A percentile compares a stretch with the other conserved stretches of the same genome.
Conservation (phyloP, 2,113 vertebrate species). For the Heptranchias perlo region DNA sequence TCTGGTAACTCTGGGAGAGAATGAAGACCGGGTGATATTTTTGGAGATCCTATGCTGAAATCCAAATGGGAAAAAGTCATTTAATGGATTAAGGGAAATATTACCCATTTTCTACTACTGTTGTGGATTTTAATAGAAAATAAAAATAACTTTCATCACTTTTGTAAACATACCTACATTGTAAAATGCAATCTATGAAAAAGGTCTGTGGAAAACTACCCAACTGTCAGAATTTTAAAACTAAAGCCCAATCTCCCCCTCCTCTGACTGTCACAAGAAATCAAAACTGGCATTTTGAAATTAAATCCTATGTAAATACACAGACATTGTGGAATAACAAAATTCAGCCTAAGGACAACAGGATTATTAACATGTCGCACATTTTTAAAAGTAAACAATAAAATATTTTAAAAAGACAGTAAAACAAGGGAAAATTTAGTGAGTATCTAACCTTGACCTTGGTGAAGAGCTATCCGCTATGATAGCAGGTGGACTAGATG, state of each 20-base stretch:
- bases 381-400: neutral
- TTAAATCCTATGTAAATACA: neutral
- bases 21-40: neutral
- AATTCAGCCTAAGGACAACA: neutral
- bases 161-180: neutral
- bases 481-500: neutral
- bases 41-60: slow-evolving; percentile 25
- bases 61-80: neutral
- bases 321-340: neutral
- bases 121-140: neutral
- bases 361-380: neutral
- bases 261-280: neutral
- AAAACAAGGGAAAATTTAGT: neutral
- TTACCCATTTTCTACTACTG: neutral
- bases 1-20: slow-evolving; percentile 32
- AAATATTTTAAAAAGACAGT: neutral
- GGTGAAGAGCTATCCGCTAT: slow-evolving; percentile 16
- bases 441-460: slow-evolving; percentile 25
- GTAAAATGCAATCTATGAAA: neutral
- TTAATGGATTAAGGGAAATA: neutral
- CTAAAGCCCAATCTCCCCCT: neutral
- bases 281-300: neutral
- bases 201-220: neutral
- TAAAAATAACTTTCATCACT: neutral
- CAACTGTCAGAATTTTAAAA: too few relatives aligned